Evolutionary conservation across 2,797 vertebrate genomes (phyloP), one percentile per base, ranked within the genome.

Genomic region (Premnoplex brunnescens): DNA sequence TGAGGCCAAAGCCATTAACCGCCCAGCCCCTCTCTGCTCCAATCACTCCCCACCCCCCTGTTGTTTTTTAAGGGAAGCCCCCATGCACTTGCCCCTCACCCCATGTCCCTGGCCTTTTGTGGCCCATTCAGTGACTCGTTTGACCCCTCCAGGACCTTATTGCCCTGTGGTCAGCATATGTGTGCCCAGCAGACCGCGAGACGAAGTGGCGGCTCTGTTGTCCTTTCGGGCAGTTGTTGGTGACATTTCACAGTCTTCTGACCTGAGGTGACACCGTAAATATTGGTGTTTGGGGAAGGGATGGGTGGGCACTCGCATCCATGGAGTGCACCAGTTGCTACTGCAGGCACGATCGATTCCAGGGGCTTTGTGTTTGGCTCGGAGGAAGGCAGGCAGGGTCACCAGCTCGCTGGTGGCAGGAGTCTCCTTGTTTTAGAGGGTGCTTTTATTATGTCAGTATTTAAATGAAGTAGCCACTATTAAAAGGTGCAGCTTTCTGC

Each of bases 41-140:
- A 98, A 95, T 98, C 98, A 97, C 97, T 72, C 54, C 54, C 41
- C 95, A 30, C 82, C 79, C 77, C 72, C 56, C 84, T 66, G 88
- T 76, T 49, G 69, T 28, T 74, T 72, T 89, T 85, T 74, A 56
- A 44, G 93, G 72, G 54, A 51, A 76, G 52, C 72, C 68, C 78
- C 85, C 44, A 1, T 51, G 78, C 52, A 74, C 97, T 97, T 97
- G 84, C 98, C 97, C 78, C 85, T 93, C 94, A 44, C 91, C 93
- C 93, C 88, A 8, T 11, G 0, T 24, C 81, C 44, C 54, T 51
- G 97, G 97, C 97, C 97, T 87, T 58, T 88, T 93, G 96, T 96
- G 94, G 96, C 94, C 95, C 95, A 97, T 98, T 97, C 97, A 97
- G 96, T 96, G 97, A 97, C 97, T 98, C 96, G 72, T 97, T 95